Evolutionary conservation across 2,113 vertebrate species (phyloP).

Genomic region (Ailuropoda melanoleuca): DNA sequence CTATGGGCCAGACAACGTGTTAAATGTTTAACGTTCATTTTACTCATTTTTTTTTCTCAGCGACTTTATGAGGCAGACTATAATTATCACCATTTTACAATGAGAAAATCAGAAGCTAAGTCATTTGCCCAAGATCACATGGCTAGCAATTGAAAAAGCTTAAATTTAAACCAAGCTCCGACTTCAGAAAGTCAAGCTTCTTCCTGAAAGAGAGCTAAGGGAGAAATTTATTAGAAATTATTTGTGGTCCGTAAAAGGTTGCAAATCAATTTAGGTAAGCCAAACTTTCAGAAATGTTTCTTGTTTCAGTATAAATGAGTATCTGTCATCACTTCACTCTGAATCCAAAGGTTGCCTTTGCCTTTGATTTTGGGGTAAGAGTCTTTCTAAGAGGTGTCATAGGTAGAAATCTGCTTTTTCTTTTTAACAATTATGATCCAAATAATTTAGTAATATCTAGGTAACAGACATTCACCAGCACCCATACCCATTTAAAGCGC

Average conservation of each 20-base stretch:
- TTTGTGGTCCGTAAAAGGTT: background rate
- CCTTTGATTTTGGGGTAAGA: background rate
- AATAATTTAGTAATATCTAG: background rate
- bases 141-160: background rate
- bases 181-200: conserved; percentile 8
- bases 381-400: background rate
- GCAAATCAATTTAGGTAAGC: background rate
- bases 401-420: background rate
- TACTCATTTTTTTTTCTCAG: conserved; percentile 52
- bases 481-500: background rate
- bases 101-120: conserved; percentile 12
- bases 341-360: background rate
- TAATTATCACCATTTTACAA: conserved; percentile 18
- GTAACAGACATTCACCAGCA: background rate
- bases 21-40: conserved; percentile 13
- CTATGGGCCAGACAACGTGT: background rate
- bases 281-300: background rate
- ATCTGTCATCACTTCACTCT: background rate
- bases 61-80: background rate
- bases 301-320: conserved; percentile 4
- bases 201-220: background rate
- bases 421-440: background rate
- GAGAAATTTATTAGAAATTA: background rate
- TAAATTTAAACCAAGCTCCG: background rate
- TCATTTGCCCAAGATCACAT: background rate